Evolutionary conservation across 2,888 invertebrate species (phyloP).

Genomic region (Phengaris alcon): DNA sequence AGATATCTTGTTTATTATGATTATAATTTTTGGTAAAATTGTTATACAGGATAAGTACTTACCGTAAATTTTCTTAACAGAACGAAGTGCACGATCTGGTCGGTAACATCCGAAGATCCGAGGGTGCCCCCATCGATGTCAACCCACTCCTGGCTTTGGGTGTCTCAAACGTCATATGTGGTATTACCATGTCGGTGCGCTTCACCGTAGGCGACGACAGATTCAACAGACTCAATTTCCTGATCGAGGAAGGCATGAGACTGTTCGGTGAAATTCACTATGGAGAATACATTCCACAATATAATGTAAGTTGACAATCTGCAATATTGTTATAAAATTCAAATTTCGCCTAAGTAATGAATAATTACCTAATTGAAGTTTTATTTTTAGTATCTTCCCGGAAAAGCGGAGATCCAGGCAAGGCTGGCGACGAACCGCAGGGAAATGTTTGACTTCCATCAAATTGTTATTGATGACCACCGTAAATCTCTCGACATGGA

Average conservation of each 20-base stretch:
- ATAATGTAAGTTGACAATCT: slow-evolving; percentile 70
- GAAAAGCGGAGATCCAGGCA: slow-evolving; percentile 80
- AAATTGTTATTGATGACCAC: slow-evolving; percentile 90
- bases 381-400: slow-evolving; percentile 76
- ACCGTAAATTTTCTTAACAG: slow-evolving; percentile 57
- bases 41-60: neutral
- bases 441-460: slow-evolving; percentile 92
- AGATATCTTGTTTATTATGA: neutral
- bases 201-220: slow-evolving; percentile 88
- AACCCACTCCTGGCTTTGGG: slow-evolving; percentile 88
- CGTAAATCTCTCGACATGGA: slow-evolving; percentile 85
- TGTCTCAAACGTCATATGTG: slow-evolving; percentile 94
- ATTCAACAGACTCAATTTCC: slow-evolving; percentile 88
- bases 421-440: slow-evolving; percentile 84
- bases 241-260: slow-evolving; percentile 95
- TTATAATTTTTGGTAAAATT: neutral
- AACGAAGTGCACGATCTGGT: slow-evolving; percentile 88
- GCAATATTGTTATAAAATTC: neutral
- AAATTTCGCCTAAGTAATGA: neutral
- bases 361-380: neutral
- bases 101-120: slow-evolving; percentile 80
- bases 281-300: slow-evolving; percentile 90
- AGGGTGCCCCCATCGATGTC: slow-evolving; percentile 85
- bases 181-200: slow-evolving; percentile 92
- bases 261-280: slow-evolving; percentile 90